Conservation (phyloP, 1,140 invertebrate species). For the Drosophila prosaltans region DNA sequence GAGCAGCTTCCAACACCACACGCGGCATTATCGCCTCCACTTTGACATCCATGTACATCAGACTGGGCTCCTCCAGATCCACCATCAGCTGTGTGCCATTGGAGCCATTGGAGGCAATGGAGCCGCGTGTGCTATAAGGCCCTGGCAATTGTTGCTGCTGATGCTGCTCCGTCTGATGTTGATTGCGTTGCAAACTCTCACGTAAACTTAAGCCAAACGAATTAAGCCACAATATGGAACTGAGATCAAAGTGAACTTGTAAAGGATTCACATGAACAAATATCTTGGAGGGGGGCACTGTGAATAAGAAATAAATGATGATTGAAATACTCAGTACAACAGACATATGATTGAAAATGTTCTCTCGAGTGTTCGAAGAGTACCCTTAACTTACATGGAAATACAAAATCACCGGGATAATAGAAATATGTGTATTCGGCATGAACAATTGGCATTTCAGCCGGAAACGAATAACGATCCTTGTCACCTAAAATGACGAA, state of each 20-base stretch:
- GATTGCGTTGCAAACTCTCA: constrained; percentile 86
- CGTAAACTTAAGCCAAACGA: constrained; percentile 95
- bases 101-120: constrained; percentile 75
- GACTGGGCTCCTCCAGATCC: constrained; percentile 83
- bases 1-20: constrained; percentile 78
- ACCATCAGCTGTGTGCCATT: constrained; percentile 73
- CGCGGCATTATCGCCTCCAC: constrained; percentile 95
- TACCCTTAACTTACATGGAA: constrained; percentile 89
- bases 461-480: constrained; percentile 91
- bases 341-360: not conserved
- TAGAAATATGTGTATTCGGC: constrained; percentile 98
- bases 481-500: constrained; percentile 88
- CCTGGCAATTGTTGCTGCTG: constrained; percentile 56
- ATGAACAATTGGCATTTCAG: constrained; percentile 95
- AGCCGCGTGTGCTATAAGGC: constrained; percentile 56
- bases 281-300: constrained; percentile 96
- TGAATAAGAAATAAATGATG: not conserved
- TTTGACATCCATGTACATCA: constrained; percentile 92
- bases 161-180: constrained; percentile 78
- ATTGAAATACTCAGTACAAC: not conserved
- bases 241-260: constrained; percentile 91
- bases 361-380: no score
- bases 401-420: constrained; percentile 96
- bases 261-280: constrained; percentile 95
- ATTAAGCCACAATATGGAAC: constrained; percentile 95